Base-by-base conservation (phyloP, 2,888 invertebrate species). In the Ectobius pallidus region DNA sequence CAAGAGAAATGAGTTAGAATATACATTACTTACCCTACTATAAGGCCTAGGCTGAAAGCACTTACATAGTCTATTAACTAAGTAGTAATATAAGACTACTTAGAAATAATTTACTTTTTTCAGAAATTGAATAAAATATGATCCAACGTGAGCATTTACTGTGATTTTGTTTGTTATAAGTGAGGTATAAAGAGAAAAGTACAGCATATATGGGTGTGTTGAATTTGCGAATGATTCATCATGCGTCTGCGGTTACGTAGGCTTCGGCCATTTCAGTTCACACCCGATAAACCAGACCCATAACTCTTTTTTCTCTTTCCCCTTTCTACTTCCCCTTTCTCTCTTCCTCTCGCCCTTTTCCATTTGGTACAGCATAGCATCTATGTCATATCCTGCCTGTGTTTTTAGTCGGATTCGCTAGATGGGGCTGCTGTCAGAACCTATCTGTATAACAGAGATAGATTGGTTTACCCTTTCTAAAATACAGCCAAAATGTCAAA, bases 221-320 rank as follows among this genome's bases (percentile, higher is more conserved):
- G 65, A 46, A 65, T 18, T n/a, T 44, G 46, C 65, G 39, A 65
- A 65, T 65, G 46, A 65, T 46, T 65, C 44, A 65, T 65, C 65
- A 65, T 27, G n/a, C 42, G 65, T n/a, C 46, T 65, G 65, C 46
- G 65, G 65, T 65, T 46, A 30, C 9, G 27, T 46, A 46, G 44
- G 44, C 55, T 67, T 22, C 49, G 71, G 61, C 68, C 73, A 71
- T 73, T 73, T 61, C 71, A 71, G 67, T 73, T 73, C 71, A 61
- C 71, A 73, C 61, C 73, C 67, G 71, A 73, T 73, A 55, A 62
- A 73, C 65, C 73, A 65, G 71, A 34, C 58, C 52, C 71, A 71
- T 73, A 67, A 73, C 55, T 70, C 70, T 69, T 65, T 46, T 65
- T 65, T 39, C 25, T 14, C 46, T 27, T 42, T 27, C 32, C 34